Conservation (phyloP, 2,888 invertebrate genomes). For the Pantelozetes paolii region DNA sequence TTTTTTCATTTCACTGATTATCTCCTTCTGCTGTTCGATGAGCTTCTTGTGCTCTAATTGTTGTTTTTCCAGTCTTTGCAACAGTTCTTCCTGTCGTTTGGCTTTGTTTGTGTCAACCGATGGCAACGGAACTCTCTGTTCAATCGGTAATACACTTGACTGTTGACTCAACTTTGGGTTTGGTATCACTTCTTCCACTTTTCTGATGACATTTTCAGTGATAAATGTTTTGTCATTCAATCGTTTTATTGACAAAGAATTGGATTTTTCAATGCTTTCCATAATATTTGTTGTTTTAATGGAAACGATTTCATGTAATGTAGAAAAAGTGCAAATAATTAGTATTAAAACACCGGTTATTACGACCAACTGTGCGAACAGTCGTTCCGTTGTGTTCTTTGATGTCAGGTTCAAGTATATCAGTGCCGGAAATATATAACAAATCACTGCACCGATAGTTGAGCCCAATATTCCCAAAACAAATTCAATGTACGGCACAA, state of each 20-base stretch:
- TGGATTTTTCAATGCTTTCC: conserved; percentile 20
- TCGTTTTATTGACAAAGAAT: neutral
- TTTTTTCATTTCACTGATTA: conserved; percentile 61
- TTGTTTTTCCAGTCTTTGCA: conserved; percentile 65
- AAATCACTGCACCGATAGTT: conserved; percentile 88
- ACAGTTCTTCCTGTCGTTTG: conserved; percentile 55
- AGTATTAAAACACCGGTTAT: conserved; percentile 78
- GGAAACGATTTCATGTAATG: conserved; percentile 44
- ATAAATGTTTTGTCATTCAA: conserved; percentile 41
- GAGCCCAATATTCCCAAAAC: conserved; percentile 90
- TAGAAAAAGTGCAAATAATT: conserved; percentile 85
- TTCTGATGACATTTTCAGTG: conserved; percentile 44
- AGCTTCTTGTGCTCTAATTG: conserved; percentile 65
- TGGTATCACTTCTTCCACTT: conserved; percentile 25
- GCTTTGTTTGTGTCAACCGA: conserved; percentile 38
- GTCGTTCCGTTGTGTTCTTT: conserved; percentile 75
- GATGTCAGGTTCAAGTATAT: conserved; percentile 79
- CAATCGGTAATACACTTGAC: conserved; percentile 50
- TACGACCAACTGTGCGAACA: conserved; percentile 75
- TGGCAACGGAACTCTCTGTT: conserved; percentile 49
- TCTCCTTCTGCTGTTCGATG: conserved; percentile 64
- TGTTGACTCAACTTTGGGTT: neutral
- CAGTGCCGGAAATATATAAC: conserved; percentile 84
- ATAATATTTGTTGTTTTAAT: conserved; percentile 14
- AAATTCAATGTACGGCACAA: conserved; percentile 81